These are phyloP conservation scores for Drosophila imparisetae DNA, from an alignment of 2,888 invertebrate genomes.

Conservation along the genomic window DNA sequence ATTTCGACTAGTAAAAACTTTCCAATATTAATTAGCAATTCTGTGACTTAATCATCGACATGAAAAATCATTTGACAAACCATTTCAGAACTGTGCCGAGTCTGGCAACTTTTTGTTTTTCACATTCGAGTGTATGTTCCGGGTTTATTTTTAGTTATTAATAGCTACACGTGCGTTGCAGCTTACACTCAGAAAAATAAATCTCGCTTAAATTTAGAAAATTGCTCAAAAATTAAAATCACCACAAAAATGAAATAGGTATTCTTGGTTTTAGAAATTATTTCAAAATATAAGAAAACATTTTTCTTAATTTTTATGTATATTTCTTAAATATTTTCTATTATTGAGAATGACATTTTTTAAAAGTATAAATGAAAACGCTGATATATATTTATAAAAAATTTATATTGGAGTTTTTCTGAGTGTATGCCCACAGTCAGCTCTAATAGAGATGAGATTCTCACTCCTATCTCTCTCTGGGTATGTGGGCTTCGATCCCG, in stretches of 20 bases:
- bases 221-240: not conserved
- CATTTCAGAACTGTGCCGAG: not conserved
- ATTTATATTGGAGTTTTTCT: not conserved
- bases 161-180: not conserved
- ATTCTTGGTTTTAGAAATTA: not conserved
- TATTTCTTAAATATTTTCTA: not conserved
- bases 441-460: slow-evolving; percentile 1
- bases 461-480: not conserved
- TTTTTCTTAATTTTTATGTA: no score
- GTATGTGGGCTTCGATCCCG: slow-evolving; percentile 20
- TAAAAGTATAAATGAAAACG: no score
- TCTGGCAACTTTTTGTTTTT: not conserved
- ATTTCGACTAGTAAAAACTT: not conserved
- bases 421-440: not conserved
- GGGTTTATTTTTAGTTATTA: not conserved
- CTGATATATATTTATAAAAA: no score
- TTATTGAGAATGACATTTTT: no score
- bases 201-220: not conserved
- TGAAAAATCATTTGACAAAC: not conserved
- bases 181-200: not conserved
- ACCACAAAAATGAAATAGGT: not conserved
- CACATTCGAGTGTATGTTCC: not conserved
- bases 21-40: not conserved
- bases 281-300: no score
- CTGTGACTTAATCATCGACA: not conserved